Evolutionary conservation across 2,113 vertebrate species (phyloP), one percentile per base, ranked within the genome.

Genomic region (Mola mola): DNA sequence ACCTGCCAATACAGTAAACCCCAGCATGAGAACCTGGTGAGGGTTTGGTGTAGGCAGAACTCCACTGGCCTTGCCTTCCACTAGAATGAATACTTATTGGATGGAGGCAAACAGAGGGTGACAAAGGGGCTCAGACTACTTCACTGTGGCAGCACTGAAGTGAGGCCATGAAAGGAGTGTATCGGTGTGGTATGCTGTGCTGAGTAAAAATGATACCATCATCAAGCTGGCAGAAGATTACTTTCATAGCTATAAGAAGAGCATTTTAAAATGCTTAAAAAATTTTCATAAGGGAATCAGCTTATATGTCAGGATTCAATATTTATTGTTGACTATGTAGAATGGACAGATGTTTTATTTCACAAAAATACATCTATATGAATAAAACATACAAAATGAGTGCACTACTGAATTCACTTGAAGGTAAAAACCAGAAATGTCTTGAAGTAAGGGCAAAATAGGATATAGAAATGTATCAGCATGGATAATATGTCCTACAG

Each of bases 151-250:
- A 2, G 19, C 83, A 7, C 11, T 6, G 43, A 17, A 57, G 5
- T 70, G 60, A 5, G 4, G 26, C 8, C 42, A 57, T 4, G 71
- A 74, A 4, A 0, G 89, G 85, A 8, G 31, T 84, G 17, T 87
- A 85, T 70, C 88, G 89, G 87, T 90, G 87, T 8, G 87, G 89
- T n/a, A n/a, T n/a, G n/a, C n/a, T 10, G 16, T 89, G 17, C 59
- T 61, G 60, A 51, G 36, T 12, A 8, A 1, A 11, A 37, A 75
- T 8, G 1, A 49, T 13, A 52, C 31, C 51, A 71, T 90, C 47
- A 56, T 86, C 42, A 88, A 82, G 60, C 70, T 91, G 70, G 72
- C 77, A 4, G 85, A 90, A 44, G 19, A 13, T 13, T 42, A 69
- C 20, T 36, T 90, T 46, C 4, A 59, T 37, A 37, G 16, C 20